Evolutionary conservation across 2,888 invertebrate genomes (phyloP), one percentile per base, ranked within the genome.

Genomic region (Amiota mariae): DNA sequence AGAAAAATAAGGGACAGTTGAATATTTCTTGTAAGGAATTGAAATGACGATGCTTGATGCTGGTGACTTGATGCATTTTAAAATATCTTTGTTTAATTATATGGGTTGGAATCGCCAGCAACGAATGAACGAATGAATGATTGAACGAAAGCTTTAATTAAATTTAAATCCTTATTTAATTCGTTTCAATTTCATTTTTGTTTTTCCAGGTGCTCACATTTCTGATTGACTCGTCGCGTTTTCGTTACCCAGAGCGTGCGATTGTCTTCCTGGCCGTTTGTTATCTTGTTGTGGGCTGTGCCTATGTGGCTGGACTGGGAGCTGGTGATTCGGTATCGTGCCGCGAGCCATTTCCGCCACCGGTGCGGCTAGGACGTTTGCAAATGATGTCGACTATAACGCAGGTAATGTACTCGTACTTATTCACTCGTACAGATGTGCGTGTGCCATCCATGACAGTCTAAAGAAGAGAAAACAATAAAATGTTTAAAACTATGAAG

Each of bases 181-280:
- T 79, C 74, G 76, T 61, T 76, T 71, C 76, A 73, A 75, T 12
- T 47, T 15, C 8, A 71, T 20, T 72, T 78, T 74, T 11, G 73
- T 54, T 70, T 61, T 70, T 75, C 77, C 85, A 90, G 94, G 89
- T 97, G 74, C 92, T 96, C 81, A 99, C 99, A 10, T 98, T 98
- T 89, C 92, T 97, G 77, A 96, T 99, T 80, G 98, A 99, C 90
- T 96, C 97, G 75, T 95, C 96, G 85, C 92, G 99, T 84, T 99
- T 99, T 90, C 94, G 97, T 61, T 99, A 99, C 91, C 99, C 99
- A 12, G 99, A 99, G 90, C 93, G 98, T 80, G 98, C 99, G 2
- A 98, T 99, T 76, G 98, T 99, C 85, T 99, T 98, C 90, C 91
- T 99, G 74, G 97, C 98, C 18, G 94, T 98, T 8, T 99, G 99